Percentiles rank a stretch among this genome's conserved stretches.
Evolutionary conservation across 2,888 invertebrate genomes (phyloP).

Genomic region (Neoascia interrupta): DNA sequence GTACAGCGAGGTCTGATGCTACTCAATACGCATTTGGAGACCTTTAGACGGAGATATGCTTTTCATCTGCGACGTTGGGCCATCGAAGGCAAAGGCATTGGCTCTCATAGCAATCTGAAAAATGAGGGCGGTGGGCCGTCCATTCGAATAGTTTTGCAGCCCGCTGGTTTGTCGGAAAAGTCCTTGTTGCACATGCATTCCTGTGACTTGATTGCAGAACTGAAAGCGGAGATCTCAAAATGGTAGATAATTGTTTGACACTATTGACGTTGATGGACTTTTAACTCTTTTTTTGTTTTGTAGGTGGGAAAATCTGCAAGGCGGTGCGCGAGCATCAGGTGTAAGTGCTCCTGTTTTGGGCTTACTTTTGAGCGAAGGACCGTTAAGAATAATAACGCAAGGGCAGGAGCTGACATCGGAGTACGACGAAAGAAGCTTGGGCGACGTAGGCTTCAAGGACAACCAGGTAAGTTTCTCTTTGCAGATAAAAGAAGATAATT

Average conservation of each 20-base stretch:
- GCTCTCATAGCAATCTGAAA: constrained; percentile 84
- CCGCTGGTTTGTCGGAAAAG: constrained; percentile 92
- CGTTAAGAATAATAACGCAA: constrained; percentile 94
- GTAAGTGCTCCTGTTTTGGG: constrained; percentile 82
- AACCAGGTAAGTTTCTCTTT: constrained; percentile 89
- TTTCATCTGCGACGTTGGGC: constrained; percentile 95
- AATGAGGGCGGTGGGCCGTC: constrained; percentile 83
- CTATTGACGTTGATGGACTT: neutral
- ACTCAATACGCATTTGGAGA: constrained; percentile 95
- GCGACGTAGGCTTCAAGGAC: constrained; percentile 96
- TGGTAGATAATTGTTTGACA: constrained; percentile 82
- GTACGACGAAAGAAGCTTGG: constrained; percentile 93
- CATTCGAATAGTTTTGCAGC: constrained; percentile 90
- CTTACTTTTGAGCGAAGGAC: constrained; percentile 88
- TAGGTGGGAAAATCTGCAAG: constrained; percentile 85
- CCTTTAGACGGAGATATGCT: constrained; percentile 92
- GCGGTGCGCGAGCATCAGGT: constrained; percentile 75
- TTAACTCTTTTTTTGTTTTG: neutral
- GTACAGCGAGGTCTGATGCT: constrained; percentile 94
- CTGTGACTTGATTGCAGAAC: constrained; percentile 93
- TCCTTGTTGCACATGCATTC: constrained; percentile 89
- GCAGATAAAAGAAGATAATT: neutral
- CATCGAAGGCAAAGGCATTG: constrained; percentile 88
- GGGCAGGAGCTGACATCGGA: constrained; percentile 96
- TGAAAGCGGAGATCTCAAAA: constrained; percentile 95